phyloP scores from a whole-genome alignment of 1,140 invertebrate species.

The Trichonephila clavata region DNA sequence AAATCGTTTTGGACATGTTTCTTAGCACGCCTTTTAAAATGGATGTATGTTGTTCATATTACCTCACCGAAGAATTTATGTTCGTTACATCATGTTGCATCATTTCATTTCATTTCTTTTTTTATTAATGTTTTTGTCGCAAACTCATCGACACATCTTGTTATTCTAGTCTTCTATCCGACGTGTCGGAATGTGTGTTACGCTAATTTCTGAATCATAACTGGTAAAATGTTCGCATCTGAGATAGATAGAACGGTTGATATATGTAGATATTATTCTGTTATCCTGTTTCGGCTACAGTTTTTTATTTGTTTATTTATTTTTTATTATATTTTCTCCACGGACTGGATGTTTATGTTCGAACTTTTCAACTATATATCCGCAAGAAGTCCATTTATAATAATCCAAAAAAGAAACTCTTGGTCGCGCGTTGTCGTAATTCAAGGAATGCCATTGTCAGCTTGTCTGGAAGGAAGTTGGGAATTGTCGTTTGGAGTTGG shows the following conservation, averaged over 20 bases:
- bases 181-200: background rate
- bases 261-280: constrained; percentile 14
- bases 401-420: background rate
- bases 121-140: background rate
- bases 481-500: background rate
- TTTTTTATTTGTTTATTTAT: background rate
- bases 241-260: background rate
- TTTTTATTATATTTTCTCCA: background rate
- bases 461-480: background rate
- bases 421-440: background rate
- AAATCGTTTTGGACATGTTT: too few species aligned
- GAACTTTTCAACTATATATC: background rate
- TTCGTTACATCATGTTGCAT: background rate
- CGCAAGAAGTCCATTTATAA: background rate
- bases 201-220: background rate
- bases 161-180: background rate
- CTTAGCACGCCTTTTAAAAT: too few species aligned
- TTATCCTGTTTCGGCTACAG: background rate
- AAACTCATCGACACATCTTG: background rate
- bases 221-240: background rate
- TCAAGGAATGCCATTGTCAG: background rate
- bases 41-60: too few species aligned
- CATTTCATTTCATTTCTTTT: background rate
- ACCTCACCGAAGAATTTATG: background rate
- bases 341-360: background rate